Evolutionary conservation across 2,113 vertebrate genomes (phyloP), one percentile per base, ranked within the genome.

Genomic region (Carassius auratus): DNA sequence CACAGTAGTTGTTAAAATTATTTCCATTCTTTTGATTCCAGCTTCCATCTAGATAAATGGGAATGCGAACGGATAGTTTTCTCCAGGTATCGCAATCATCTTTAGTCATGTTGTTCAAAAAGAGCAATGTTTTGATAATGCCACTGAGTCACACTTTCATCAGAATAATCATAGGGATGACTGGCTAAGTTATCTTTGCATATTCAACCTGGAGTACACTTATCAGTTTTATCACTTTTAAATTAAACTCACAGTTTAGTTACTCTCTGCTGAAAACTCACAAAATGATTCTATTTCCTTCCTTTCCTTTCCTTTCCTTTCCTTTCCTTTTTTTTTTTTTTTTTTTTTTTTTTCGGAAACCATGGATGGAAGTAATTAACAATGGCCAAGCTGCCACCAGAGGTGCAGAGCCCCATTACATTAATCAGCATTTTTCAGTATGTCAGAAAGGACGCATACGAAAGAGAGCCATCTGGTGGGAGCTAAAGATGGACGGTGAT

Each of bases 401-500:
- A 86, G 71, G 83, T 86, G 87, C 83, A 85, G 62, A 83, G 79
- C 85, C 69, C 50, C 86, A 26, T 86, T 79, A 76, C 84, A 88
- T 91, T 89, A 89, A 90, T 89, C 87, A 89, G 78, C 86, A 89
- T 85, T 92, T 89, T 90, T 87, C 85, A 82, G 59, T 21, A 62
- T 74, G 68, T 85, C 62, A 81, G 50, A 83, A 79, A 59, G 59
- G 68, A 86, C 48, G 66, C 84, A 71, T 88, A 90, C 87, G 88
- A 90, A 91, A 90, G 69, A 88, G 88, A 50, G 85, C 90, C 91
- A 85, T 92, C 90, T 91, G 87, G 85, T 90, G 90, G 86, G 87
- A 69, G 77, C 82, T 48, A 48, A 80, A 55, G 85, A 76, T 75
- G 83, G 74, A 52, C 45, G 45, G 30, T 85, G 55, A 86, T 84